Conservation (phyloP, 2,888 invertebrate species). For the Drosophila cognata region DNA sequence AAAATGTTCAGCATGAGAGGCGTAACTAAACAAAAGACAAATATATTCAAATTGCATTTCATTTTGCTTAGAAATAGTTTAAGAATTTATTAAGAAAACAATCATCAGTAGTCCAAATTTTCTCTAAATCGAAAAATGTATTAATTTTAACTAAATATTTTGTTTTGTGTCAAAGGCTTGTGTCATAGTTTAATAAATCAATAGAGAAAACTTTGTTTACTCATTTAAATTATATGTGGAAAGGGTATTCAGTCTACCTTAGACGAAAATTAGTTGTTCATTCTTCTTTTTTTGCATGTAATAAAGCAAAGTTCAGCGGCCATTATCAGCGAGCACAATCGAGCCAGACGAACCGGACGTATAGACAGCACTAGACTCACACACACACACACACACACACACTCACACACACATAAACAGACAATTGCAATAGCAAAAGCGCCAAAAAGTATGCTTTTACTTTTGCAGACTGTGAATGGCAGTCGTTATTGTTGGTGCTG, state of each 20-base stretch:
- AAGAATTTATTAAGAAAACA: not conserved
- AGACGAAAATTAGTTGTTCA: not conserved
- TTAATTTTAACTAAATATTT: not conserved
- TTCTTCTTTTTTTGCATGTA: conserved; percentile 52
- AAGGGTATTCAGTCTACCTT: conserved; percentile 10
- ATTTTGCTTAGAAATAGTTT: not conserved
- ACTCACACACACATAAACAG: conserved; percentile 13
- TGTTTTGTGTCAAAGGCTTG: not conserved
- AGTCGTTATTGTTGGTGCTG: conserved; percentile 9
- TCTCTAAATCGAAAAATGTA: not conserved
- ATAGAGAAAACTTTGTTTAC: not conserved
- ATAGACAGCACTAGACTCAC: conserved; percentile 49
- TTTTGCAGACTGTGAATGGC: conserved; percentile 54
- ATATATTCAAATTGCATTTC: too few species aligned
- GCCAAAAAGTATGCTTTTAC: conserved; percentile 67
- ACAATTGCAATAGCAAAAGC: conserved; percentile 41
- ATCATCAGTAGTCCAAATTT: not conserved
- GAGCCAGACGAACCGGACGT: conserved; percentile 55
- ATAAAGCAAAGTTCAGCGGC: conserved; percentile 71
- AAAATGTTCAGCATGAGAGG: too few species aligned
- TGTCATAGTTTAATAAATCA: not conserved
- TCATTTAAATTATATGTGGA: not conserved
- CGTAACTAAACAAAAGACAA: not conserved
- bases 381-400: conserved; percentile 20
- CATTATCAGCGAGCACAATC: conserved; percentile 70